phyloP scores from a whole-genome alignment of 2,888 invertebrate genomes.

The Malthinus flaveolus region DNA sequence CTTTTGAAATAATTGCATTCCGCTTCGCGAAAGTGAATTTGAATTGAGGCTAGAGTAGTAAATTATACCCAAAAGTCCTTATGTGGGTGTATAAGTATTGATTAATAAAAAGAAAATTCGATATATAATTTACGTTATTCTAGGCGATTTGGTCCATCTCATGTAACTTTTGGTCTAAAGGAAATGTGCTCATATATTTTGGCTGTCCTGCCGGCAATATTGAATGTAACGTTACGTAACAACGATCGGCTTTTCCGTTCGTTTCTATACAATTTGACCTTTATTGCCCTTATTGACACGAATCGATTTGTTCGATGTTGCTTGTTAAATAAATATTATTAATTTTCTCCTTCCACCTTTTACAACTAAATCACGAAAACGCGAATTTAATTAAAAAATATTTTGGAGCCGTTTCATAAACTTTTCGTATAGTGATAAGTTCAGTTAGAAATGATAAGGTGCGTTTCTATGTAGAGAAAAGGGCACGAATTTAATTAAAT shows the following conservation, averaged over 20 bases:
- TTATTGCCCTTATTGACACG: constrained; percentile 31
- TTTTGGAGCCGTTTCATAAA: neutral
- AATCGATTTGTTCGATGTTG: constrained; percentile 22
- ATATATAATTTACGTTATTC: constrained; percentile 24
- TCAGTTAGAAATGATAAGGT: constrained; percentile 16
- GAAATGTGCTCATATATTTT: constrained; percentile 28
- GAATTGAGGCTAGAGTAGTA: neutral
- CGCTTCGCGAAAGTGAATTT: neutral
- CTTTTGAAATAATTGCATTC: neutral
- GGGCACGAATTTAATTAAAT: constrained; percentile 31
- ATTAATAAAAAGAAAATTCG: neutral
- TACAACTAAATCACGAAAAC: neutral
- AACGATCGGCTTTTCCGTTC: constrained; percentile 26
- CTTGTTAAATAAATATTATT: neutral
- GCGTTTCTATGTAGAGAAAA: constrained; percentile 8
- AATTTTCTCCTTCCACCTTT: neutral
- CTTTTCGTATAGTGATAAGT: constrained; percentile 1
- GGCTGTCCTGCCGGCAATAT: constrained; percentile 23
- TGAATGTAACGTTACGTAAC: constrained; percentile 27
- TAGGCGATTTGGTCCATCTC: constrained; percentile 24
- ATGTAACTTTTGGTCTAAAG: constrained; percentile 24
- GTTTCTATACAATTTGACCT: constrained; percentile 29
- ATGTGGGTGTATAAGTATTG: neutral
- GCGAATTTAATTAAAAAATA: neutral
- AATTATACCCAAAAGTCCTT: neutral